Evolutionary conservation across 2,113 vertebrate species (phyloP), one percentile per base, ranked within the genome.

Genomic region (Acinonyx jubatus): DNA sequence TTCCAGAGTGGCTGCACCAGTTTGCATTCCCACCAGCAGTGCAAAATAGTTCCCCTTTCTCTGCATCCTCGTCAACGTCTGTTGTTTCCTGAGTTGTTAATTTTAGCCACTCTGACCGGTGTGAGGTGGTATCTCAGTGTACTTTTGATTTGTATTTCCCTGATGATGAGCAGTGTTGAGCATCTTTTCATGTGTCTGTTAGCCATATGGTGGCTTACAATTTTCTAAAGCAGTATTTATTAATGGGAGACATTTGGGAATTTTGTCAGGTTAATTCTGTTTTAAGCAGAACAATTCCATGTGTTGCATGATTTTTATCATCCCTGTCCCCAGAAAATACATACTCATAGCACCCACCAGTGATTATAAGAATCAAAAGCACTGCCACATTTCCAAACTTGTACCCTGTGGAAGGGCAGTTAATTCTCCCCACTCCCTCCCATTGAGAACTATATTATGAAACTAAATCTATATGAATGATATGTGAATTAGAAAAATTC

Each of bases 181-280:
- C 21, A 61, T 61, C 57, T 61, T 61, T 61, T 61, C 57, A 23
- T 61, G 57, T 61, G 57, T 61, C 57, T 61, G 21, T 61, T 23
- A 61, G 57, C 57, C 57, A 61, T 25, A 23, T 61, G 57, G 57
- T 83, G 52, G 66, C 61, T 52, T 92, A 76, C 41, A 96, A 55
- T 95, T 94, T 95, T 92, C 57, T 90, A 86, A 85, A 94, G 36
- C 5, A 50, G 2, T 85, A 81, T 69, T 69, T 92, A 82, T 76
- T 31, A 86, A 1, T 89, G 9, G 3, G 29, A 83, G 15, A 83
- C 50, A 9, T 16, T 94, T 85, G 57, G 31, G 31, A 78, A 78
- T 94, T 91, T 84, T 5, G 41, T 8, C 69, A 86, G 57, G 11
- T 66, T 81, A 89, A 81, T 82, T 94, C 7, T 80, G 1, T 92